phyloP scores from a whole-genome alignment of 2,888 invertebrate species.

The Baronia brevicornis region DNA sequence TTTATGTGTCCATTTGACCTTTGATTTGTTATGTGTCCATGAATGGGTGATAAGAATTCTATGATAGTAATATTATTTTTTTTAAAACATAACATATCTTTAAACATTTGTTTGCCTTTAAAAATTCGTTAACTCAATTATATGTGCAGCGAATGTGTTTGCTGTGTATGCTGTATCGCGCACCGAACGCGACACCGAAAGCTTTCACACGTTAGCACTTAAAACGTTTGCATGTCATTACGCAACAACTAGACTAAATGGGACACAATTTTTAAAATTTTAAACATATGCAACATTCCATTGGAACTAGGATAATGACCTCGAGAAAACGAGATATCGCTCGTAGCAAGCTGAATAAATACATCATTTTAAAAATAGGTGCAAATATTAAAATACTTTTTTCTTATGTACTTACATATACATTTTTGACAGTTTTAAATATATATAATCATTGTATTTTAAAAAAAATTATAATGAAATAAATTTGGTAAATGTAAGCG shows the following conservation, averaged over 20 bases:
- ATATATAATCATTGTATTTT: no score
- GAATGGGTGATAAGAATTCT: no score
- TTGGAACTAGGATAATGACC: constrained; percentile 61
- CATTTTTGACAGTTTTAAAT: no score
- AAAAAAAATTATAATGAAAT: no score
- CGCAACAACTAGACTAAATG: constrained; percentile 12
- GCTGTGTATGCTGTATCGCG: constrained; percentile 6
- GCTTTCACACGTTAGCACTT: constrained; percentile 12
- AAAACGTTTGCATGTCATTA: constrained; percentile 10
- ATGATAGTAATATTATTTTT: no score
- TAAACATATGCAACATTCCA: constrained; percentile 28
- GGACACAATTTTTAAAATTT: constrained; percentile 12
- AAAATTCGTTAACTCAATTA: constrained; percentile 7
- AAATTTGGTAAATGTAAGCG: no score
- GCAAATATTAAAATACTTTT: neutral
- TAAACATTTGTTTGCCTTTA: no score
- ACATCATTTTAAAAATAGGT: neutral
- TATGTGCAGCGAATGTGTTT: constrained; percentile 11
- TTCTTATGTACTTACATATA: no score
- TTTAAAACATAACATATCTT: no score
- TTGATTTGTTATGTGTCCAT: no score
- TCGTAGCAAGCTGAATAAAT: constrained; percentile 42
- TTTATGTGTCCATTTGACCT: no score
- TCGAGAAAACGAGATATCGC: constrained; percentile 33
- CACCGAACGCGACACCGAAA: no score